A percentile compares a stretch with the other conserved stretches of the same genome.
These are phyloP conservation scores for Electrona antarctica DNA, from an alignment of 2,113 vertebrate species.

Conservation along the genomic window DNA sequence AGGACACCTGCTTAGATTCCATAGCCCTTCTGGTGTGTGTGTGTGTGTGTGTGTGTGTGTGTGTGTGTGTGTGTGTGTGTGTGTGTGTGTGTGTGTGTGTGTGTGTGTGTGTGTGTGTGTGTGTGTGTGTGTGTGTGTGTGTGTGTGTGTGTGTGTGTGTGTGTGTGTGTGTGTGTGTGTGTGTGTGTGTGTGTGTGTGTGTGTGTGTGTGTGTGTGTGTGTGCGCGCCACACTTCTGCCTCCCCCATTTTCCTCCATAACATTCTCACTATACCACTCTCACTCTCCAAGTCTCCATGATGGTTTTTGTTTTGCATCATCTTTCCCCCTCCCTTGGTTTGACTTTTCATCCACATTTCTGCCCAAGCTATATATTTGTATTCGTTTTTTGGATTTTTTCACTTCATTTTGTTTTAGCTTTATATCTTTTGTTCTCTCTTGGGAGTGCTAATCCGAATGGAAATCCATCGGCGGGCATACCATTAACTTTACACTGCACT, in stretches of 20 bases:
- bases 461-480: slow-evolving; percentile 17
- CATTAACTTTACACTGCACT: slow-evolving; percentile 44
- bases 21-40: slow-evolving; percentile 62
- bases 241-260: slow-evolving; percentile 28
- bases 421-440: background rate
- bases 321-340: background rate
- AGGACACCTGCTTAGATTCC: slow-evolving; percentile 72
- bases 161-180: slow-evolving; percentile 40
- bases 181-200: slow-evolving; percentile 35
- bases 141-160: slow-evolving; percentile 19
- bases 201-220: slow-evolving; percentile 28
- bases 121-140: slow-evolving; percentile 37
- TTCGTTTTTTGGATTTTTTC: background rate
- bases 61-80: slow-evolving; percentile 30
- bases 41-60: slow-evolving; percentile 10
- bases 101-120: slow-evolving; percentile 24
- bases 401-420: background rate
- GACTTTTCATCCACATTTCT: slow-evolving; percentile 1
- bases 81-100: slow-evolving; percentile 12
- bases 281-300: background rate
- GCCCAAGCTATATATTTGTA: background rate
- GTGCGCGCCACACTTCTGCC: background rate
- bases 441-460: slow-evolving; percentile 13
- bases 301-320: background rate
- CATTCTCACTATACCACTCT: background rate